Evolutionary conservation across 2,888 invertebrate genomes (phyloP), one percentile per base, ranked within the genome.

Genomic region (Patella ulyssiponensis): DNA sequence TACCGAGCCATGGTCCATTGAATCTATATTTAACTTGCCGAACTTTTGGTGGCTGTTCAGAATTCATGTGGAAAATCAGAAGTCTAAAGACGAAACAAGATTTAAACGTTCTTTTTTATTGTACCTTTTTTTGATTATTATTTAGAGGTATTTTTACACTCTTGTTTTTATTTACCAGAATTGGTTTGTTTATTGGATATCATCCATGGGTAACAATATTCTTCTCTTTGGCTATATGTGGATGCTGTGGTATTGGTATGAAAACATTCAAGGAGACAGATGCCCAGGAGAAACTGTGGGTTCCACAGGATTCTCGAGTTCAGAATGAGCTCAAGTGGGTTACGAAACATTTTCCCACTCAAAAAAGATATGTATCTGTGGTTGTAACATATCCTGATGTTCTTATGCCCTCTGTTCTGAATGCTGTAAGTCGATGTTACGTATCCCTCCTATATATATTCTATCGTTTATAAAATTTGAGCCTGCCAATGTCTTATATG

Each of bases 231-330:
- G 56, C 83, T 2, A 78, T 85, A 17, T 88, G 87, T 80, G 85
- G 85, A 3, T 77, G 86, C 3, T 87, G 86, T 82, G 86, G 85
- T 1, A 78, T 87, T n/a, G 88, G 88, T n/a, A 79, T 88, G 79
- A 81, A 82, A 33, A 84, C 86, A 9, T 86, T 88, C 70, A 73
- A 84, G 27, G 85, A 86, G 73, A 86, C 85, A 3, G 80, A 80
- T 1, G 85, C 81, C n/a, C 85, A 86, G 78, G 87, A 86, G 23
- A 85, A 87, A 58, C 81, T 88, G 4, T 88, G 88, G 88, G 88
- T 88, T 17, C 88, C 88, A 1, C 79, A 81, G 33, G 80, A 82
- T 17, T 86, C 88, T 0, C 77, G 87, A 14, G 80, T 88, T 11
- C 81, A 87, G 73, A 79, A 78, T 15, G 87, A 88, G 75, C 86